Evolutionary conservation across 2,113 vertebrate genomes (phyloP).

Genomic region (Dasyornis broadbenti): DNA sequence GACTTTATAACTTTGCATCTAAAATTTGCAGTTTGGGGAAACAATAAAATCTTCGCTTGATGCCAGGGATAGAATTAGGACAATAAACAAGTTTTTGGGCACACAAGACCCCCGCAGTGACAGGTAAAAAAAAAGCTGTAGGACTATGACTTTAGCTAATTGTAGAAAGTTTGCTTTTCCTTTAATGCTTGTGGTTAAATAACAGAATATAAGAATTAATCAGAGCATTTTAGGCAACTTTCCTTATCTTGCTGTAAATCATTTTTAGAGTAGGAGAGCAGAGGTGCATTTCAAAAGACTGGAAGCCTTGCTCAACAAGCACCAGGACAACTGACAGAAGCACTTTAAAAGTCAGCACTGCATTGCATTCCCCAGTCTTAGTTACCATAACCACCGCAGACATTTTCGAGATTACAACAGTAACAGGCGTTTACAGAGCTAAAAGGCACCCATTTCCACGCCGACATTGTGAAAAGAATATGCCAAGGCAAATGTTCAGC

Average conservation of each 20-base stretch:
- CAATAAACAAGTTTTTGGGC: neutral
- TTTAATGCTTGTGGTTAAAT: neutral
- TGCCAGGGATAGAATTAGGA: neutral
- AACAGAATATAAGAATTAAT: neutral
- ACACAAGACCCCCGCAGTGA: neutral
- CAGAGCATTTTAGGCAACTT: neutral
- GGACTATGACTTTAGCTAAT: neutral
- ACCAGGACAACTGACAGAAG: neutral
- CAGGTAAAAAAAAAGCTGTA: neutral
- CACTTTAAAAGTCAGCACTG: neutral
- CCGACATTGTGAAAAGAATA: neutral
- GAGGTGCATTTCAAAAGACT: neutral
- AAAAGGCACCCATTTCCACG: neutral
- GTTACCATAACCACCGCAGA: neutral
- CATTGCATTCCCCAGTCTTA: neutral
- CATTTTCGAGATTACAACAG: neutral
- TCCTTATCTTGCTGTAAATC: neutral
- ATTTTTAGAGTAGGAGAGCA: neutral
- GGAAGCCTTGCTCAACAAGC: neutral
- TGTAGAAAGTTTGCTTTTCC: neutral
- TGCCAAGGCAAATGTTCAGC: neutral
- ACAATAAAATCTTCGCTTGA: neutral
- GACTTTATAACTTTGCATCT: neutral
- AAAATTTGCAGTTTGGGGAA: neutral
- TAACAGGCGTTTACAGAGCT: neutral